Evolutionary conservation across 2,113 vertebrate species (phyloP), one percentile per base, ranked within the genome.

Genomic region (Hymenochirus boettgeri): DNA sequence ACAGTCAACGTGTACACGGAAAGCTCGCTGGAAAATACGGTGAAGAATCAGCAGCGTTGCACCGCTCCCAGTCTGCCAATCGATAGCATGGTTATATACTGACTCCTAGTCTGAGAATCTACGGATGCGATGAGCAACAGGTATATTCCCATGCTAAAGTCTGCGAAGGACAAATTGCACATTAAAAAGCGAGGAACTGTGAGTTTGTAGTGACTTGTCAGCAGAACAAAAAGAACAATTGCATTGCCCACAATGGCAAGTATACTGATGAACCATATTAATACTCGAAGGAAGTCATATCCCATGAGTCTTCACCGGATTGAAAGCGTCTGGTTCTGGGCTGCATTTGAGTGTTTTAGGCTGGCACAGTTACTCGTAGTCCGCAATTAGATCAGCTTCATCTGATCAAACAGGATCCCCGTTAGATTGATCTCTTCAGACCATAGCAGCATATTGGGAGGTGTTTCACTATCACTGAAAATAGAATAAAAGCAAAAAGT

Each of bases 291-390:
- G 53, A 82, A 62, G 25, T 77, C 76, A 51, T 85, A 61, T 4
- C 88, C 88, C 94, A 99, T 96, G 71, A 99, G 72, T 98, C 95
- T 85, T 97, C 96, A 53, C 96, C 1, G 94, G 96, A 74, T 97
- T 99, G 57, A 99, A 97, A 3, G 80, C 91, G 35, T 99, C 92
- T 0, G 89, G 89, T 48, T 87, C 85, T 0, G 93, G 95, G 6
- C 81, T 89, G 79, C 93, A 96, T 0, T 76, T 88, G 23, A 95
- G 79, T 19, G 76, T 77, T 63, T 76, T 89, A 5, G 78, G 85
- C 4, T 79, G 73, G 58, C 88, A 84, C 7, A 87, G 84, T 50
- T 75, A 79, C 1, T 80, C 79, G n/a, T 80, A 78, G 61, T 84
- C 80, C 10, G 80, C 46, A 0, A 42, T 74, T 54, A 73, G 67